Evolutionary conservation across 2,113 vertebrate species (phyloP).

Genomic region (Centropristis striata): DNA sequence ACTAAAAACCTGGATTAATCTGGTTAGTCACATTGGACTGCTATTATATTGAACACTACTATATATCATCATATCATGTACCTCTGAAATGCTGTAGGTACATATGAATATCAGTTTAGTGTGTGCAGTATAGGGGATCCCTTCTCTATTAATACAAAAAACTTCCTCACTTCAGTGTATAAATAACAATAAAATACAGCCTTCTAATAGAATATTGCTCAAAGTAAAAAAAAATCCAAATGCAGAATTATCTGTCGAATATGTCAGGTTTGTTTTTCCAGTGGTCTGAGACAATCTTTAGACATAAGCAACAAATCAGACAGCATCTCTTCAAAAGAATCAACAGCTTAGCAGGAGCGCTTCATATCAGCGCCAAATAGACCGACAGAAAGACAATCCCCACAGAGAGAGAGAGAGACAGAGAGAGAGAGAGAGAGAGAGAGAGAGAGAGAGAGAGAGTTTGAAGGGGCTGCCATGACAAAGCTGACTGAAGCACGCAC

Average conservation of each 20-base stretch:
- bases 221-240: neutral
- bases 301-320: conserved; percentile 44
- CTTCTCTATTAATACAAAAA: neutral
- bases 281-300: conserved; percentile 18
- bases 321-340: conserved; percentile 53
- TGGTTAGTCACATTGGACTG: too few relatives aligned
- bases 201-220: neutral
- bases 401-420: conserved; percentile 22
- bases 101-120: neutral
- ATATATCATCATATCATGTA: neutral
- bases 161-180: neutral
- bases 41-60: too few relatives aligned
- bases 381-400: conserved; percentile 37
- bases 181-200: neutral
- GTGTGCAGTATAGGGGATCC: neutral
- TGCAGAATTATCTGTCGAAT: neutral
- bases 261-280: neutral
- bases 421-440: neutral
- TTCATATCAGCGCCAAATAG: conserved; percentile 42
- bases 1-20: too few relatives aligned
- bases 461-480: conserved; percentile 37
- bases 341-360: conserved; percentile 55
- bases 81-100: neutral
- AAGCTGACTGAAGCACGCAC: conserved; percentile 35
- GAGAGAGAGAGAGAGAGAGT: too few relatives aligned